These are phyloP conservation scores for Festucalex cinctus DNA, from an alignment of 2,113 vertebrate genomes.

Conservation along the genomic window DNA sequence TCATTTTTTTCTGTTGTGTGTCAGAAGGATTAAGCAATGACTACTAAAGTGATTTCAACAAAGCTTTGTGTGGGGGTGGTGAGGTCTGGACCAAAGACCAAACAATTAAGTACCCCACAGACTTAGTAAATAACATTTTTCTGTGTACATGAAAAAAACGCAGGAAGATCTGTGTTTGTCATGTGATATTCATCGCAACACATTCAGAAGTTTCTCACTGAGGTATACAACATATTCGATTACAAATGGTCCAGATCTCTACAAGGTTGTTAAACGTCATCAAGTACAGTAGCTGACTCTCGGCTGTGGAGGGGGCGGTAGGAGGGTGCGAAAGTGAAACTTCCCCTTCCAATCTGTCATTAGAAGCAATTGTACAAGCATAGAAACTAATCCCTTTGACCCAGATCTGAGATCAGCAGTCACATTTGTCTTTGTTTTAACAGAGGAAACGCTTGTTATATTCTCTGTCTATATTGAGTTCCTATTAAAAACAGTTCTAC, in stretches of 20 bases:
- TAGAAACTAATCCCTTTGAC: conserved; percentile 65
- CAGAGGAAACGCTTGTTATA: no score
- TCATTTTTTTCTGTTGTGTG: background rate
- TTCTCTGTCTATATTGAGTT: no score
- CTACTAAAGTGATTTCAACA: background rate
- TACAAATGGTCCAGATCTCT: no score
- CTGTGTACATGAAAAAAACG: no score
- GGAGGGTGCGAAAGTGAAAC: conserved; percentile 42
- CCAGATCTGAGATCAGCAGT: conserved; percentile 47
- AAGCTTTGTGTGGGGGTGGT: no score
- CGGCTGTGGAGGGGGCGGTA: background rate
- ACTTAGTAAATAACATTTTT: background rate
- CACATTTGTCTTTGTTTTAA: no score
- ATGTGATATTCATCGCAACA: no score
- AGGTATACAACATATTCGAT: no score
- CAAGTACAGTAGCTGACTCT: background rate
- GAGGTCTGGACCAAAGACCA: background rate
- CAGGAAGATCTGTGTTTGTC: no score
- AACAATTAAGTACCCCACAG: background rate
- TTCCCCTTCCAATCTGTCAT: conserved; percentile 56
- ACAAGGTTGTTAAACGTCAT: no score
- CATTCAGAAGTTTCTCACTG: no score
- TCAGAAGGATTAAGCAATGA: background rate
- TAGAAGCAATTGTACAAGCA: conserved; percentile 38
- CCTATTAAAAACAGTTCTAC: background rate